Base-by-base conservation (phyloP, 2,797 vertebrate species). In the Hoplostethus mediterraneus region DNA sequence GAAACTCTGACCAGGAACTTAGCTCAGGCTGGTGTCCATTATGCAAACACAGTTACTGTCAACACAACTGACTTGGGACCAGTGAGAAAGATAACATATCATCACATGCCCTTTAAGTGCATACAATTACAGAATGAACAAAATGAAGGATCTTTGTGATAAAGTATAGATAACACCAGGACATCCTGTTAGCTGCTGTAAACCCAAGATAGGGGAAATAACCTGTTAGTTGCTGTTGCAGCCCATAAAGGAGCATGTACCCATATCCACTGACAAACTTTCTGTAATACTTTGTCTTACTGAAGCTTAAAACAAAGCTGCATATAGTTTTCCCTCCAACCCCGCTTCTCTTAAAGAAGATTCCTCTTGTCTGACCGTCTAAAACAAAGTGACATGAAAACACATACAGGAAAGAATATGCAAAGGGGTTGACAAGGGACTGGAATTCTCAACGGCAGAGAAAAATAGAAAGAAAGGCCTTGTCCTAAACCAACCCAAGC, bases 401-500 rank as follows among this genome's bases (percentile, higher is more conserved):
- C 30, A 66, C 47, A 53, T 21, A 31, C 7, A 65, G 21, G 48
- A 36, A n/a, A 33, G 28, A 56, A 82, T 28, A 10, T 45, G 38
- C 11, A 48, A 63, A 72, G 6, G 17, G 5, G 14, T 30, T 9
- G 31, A 16, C 8, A 57, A 14, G 16, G 11, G 49, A 14, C 1
- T 5, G 6, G 11, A 38, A 44, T 33, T 47, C 53, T 25, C 1
- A 36, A 49, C 4, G 28, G 3, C 14, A 59, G 54, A 42, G n/a
- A 60, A 47, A 25, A 36, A 21, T 8, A 53, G 12, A 58, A 49
- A 77, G 40, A 21, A 57, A 72, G 82, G 81, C 83, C 78, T 82
- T 75, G 47, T 66, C 58, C 81, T n/a, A 73, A 44, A 73, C 25
- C 49, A 60, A 57, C 72, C 25, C 33, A 44, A 62, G 76, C 28